Conservation (phyloP, 2,113 vertebrate genomes). For the Eurypyga helias region DNA sequence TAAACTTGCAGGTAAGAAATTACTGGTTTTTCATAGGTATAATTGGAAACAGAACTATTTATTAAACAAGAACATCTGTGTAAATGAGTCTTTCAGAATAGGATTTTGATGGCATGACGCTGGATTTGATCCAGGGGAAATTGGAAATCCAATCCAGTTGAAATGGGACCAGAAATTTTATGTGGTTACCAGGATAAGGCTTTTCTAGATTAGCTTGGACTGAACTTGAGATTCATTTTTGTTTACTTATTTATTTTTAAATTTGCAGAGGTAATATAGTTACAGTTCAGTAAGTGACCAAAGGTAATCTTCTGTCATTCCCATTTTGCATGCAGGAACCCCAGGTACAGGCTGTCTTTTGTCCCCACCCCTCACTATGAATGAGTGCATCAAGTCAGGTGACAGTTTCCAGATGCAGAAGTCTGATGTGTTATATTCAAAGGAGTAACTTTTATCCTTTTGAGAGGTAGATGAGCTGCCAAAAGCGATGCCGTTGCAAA, state of each 20-base stretch:
- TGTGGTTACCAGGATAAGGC: not conserved
- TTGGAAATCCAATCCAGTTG: not conserved
- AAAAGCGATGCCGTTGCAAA: not conserved
- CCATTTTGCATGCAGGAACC: not conserved
- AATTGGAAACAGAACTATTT: conserved; percentile 7
- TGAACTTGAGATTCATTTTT: not conserved
- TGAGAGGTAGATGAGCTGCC: not conserved
- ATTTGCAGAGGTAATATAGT: not conserved
- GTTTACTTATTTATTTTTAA: not conserved
- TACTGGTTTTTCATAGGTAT: conserved; percentile 36
- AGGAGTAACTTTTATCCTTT: not conserved
- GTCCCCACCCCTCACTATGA: not conserved
- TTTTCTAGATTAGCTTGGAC: not conserved
- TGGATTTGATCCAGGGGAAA: not conserved
- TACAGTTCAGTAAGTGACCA: not conserved
- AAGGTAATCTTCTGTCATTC: not conserved
- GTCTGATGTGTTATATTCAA: not conserved
- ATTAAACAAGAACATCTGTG: not conserved
- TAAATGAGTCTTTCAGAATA: not conserved
- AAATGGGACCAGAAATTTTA: not conserved
- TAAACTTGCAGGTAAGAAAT: conserved; percentile 67
- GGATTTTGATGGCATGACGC: not conserved
- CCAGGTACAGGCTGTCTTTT: fast-evolving
- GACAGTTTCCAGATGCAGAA: not conserved
- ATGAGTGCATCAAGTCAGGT: not conserved